Percentiles rank a stretch among this genome's conserved stretches.
Conservation (phyloP, 2,888 invertebrate genomes). For the Oligia fasciuncula region DNA sequence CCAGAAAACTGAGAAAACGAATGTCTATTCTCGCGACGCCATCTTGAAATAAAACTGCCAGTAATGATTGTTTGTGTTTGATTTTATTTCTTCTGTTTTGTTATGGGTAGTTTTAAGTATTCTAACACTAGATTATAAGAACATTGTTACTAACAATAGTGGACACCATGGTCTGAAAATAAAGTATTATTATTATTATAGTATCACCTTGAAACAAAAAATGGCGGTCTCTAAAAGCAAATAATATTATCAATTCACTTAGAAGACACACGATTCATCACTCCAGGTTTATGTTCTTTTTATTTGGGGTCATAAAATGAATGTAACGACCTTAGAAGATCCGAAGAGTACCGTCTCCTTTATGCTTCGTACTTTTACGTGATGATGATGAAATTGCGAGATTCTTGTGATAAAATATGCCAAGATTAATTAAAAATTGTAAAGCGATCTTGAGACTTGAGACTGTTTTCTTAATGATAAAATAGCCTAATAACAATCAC, state of each 20-base stretch:
- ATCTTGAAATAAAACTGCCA: slow-evolving; percentile 20
- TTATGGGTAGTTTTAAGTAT: too few species aligned
- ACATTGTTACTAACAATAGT: too few species aligned
- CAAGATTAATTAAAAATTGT: not conserved
- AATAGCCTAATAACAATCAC: not conserved
- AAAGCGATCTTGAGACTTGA: not conserved
- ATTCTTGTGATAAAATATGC: not conserved
- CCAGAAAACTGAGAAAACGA: not conserved
- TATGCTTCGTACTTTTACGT: slow-evolving; percentile 21
- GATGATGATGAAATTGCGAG: slow-evolving; percentile 36
- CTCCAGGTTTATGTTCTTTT: slow-evolving; percentile 43
- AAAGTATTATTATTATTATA: too few species aligned
- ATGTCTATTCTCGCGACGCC: not conserved
- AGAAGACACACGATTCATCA: slow-evolving; percentile 53
- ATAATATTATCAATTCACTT: slow-evolving; percentile 46
- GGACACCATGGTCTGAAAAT: too few species aligned
- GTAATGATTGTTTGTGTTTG: too few species aligned
- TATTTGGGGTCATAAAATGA: slow-evolving; percentile 49
- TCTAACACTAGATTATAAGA: too few species aligned
- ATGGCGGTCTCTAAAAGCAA: slow-evolving; percentile 18
- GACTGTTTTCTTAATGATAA: not conserved
- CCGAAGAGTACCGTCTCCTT: slow-evolving; percentile 12
- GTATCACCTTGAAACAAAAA: slow-evolving; percentile 18
- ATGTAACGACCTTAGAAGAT: slow-evolving; percentile 14
- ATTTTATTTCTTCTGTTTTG: too few species aligned